Evolutionary conservation across 2,888 invertebrate genomes (phyloP).

Genomic region (Pseudococcus viburni): DNA sequence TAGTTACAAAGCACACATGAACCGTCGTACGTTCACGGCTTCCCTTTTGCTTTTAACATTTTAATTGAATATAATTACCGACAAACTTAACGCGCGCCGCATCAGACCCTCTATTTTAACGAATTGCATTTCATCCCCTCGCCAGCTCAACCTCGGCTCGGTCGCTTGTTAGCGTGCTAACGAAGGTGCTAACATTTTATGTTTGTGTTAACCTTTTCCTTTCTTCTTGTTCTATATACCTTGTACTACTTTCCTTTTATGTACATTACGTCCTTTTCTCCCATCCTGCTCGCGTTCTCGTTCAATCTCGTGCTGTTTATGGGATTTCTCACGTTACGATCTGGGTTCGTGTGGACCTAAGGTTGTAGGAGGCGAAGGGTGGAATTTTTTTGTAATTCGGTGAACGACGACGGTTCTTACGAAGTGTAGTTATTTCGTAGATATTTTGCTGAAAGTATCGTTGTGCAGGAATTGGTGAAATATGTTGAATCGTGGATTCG

Average conservation of each 20-base stretch:
- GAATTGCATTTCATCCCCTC: constrained; percentile 53
- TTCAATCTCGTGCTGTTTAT: not conserved
- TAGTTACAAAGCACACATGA: constrained; percentile 58
- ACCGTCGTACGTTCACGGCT: constrained; percentile 29
- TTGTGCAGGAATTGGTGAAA: too few relatives aligned
- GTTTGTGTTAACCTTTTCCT: constrained; percentile 50
- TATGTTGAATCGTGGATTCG: too few relatives aligned
- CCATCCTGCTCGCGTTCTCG: not conserved
- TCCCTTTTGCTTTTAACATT: constrained; percentile 56
- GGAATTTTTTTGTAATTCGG: too few relatives aligned
- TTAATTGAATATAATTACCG: constrained; percentile 64
- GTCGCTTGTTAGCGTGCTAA: constrained; percentile 54
- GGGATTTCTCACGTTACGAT: not conserved
- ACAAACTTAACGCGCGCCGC: constrained; percentile 55
- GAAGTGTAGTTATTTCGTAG: too few relatives aligned
- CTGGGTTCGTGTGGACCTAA: too few relatives aligned
- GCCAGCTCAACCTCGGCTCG: not conserved
- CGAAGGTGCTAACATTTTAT: constrained; percentile 61
- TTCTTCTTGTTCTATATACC: constrained; percentile 18
- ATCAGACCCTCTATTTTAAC: constrained; percentile 56
- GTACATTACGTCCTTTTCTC: not conserved
- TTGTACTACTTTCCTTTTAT: constrained; percentile 54
- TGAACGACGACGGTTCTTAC: too few relatives aligned
- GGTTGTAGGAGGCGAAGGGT: too few relatives aligned
- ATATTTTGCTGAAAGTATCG: too few relatives aligned